Evolutionary conservation across 2,797 vertebrate species (phyloP).

Genomic region (Karalla daura): DNA sequence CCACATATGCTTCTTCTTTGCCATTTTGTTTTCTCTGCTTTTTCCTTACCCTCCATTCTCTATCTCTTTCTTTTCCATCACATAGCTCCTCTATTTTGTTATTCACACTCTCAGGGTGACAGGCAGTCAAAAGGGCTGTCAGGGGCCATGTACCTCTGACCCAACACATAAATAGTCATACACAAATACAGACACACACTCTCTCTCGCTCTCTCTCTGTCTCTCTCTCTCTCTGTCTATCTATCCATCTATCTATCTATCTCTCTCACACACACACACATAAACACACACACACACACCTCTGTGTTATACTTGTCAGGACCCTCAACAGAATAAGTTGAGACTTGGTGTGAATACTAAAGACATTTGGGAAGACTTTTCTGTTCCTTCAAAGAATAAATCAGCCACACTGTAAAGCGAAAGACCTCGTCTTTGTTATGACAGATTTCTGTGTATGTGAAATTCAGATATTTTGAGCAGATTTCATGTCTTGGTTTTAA

Average conservation of each 20-base stretch:
- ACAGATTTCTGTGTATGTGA: background rate
- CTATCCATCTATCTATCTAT: too few species aligned
- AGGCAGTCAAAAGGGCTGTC: conserved; percentile 48
- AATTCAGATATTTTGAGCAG: too few species aligned
- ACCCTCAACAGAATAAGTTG: conserved; percentile 39
- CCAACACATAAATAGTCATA: conserved; percentile 33
- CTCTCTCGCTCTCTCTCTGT: too few species aligned
- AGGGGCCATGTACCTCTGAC: conserved; percentile 49
- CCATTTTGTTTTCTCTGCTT: background rate
- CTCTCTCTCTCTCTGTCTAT: too few species aligned
- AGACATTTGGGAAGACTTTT: conserved; percentile 46
- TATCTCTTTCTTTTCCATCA: background rate
- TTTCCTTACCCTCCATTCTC: background rate
- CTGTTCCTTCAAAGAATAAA: conserved; percentile 35
- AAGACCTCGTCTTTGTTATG: background rate
- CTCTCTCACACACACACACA: conserved; percentile 12
- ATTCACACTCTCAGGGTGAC: conserved; percentile 35
- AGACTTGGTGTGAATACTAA: conserved; percentile 55
- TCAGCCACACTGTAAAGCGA: conserved; percentile 9
- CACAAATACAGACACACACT: conserved; percentile 16
- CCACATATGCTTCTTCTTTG: conserved; percentile 38
- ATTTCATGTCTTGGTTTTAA: too few species aligned
- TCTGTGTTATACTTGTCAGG: conserved; percentile 58
- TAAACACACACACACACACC: conserved; percentile 17
- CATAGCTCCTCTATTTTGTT: background rate